Evolutionary conservation across 2,888 invertebrate species (phyloP).

Genomic region (Sesia apiformis): DNA sequence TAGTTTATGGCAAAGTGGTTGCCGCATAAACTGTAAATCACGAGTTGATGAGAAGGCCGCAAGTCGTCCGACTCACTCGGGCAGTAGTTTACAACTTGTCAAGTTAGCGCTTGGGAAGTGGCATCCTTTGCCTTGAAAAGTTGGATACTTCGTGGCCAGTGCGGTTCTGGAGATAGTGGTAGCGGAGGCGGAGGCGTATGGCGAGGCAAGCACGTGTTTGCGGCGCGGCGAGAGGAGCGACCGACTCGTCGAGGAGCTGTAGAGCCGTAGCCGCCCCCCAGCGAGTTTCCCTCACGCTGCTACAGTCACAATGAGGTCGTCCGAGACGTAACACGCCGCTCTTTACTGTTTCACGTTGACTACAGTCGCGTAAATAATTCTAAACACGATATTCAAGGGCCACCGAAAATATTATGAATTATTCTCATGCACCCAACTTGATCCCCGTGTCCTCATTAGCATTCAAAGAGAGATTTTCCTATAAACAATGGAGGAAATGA

Average conservation of each 20-base stretch:
- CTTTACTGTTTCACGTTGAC: slow-evolving; percentile 4
- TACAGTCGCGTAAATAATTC: slow-evolving; percentile 34
- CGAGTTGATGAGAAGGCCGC: not conserved
- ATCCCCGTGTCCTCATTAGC: slow-evolving; percentile 18
- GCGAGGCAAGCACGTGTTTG: not conserved
- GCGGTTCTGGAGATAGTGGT: not conserved
- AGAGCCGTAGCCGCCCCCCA: not conserved
- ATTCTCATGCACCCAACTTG: slow-evolving; percentile 24
- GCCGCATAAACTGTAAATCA: not conserved
- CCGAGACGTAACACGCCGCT: slow-evolving; percentile 35
- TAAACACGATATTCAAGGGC: slow-evolving; percentile 20
- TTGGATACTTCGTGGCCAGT: not conserved
- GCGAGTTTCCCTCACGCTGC: not conserved
- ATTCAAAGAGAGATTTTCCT: slow-evolving; percentile 19
- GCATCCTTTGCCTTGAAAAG: not conserved
- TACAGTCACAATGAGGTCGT: slow-evolving; percentile 43
- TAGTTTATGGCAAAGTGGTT: not conserved
- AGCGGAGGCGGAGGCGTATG: not conserved
- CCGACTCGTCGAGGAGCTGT: not conserved
- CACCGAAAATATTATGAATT: slow-evolving; percentile 32
- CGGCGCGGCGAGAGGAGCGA: not conserved
- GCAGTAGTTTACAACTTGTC: not conserved
- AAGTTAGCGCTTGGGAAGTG: not conserved
- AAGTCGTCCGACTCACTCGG: not conserved
- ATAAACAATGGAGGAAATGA: slow-evolving; percentile 20